Percentiles rank a stretch among this genome's conserved stretches.
phyloP scores from a whole-genome alignment of 2,113 vertebrate species.

The Scomber scombrus region DNA sequence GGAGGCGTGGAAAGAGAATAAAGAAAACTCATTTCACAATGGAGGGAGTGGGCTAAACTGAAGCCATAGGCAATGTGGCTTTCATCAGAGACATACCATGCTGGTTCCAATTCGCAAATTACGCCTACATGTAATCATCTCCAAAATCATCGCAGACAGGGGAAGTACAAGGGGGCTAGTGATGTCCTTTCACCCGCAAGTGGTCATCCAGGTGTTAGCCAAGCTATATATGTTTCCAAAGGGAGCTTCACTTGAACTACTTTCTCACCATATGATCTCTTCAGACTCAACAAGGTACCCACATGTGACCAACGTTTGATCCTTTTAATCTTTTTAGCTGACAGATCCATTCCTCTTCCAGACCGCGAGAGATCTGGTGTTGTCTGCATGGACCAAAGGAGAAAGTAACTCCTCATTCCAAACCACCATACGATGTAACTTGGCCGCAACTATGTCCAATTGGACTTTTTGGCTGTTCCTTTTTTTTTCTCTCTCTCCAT shows the following conservation, averaged over 20 bases:
- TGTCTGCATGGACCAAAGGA: slow-evolving; percentile 67
- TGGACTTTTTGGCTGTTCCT: slow-evolving; percentile 50
- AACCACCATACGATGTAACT: slow-evolving; percentile 73
- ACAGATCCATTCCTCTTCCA: slow-evolving; percentile 73
- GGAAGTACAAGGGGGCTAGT: slow-evolving; percentile 46
- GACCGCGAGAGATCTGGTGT: slow-evolving; percentile 69
- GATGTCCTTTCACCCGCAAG: slow-evolving; percentile 34
- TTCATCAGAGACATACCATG: slow-evolving; percentile 72
- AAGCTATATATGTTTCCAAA: slow-evolving; percentile 32
- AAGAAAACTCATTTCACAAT: slow-evolving; percentile 66
- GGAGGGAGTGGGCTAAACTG: slow-evolving; percentile 59
- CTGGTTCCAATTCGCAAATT: slow-evolving; percentile 63
- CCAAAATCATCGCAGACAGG: slow-evolving; percentile 43
- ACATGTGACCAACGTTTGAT: slow-evolving; percentile 52
- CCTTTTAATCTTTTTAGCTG: slow-evolving; percentile 72
- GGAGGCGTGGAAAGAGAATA: slow-evolving; percentile 45
- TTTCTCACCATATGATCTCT: slow-evolving; percentile 60
- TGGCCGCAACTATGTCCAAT: slow-evolving; percentile 77
- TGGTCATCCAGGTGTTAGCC: slow-evolving; percentile 60
- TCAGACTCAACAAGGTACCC: slow-evolving; percentile 44
- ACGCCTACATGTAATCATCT: slow-evolving; percentile 54
- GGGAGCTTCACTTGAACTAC: slow-evolving; percentile 39
- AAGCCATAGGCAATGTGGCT: slow-evolving; percentile 78
- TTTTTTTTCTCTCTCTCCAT: slow-evolving; percentile 22
- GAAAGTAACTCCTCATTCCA: slow-evolving; percentile 65